Conservation (phyloP, 2,888 invertebrate species). For the Cepaea hortensis region DNA sequence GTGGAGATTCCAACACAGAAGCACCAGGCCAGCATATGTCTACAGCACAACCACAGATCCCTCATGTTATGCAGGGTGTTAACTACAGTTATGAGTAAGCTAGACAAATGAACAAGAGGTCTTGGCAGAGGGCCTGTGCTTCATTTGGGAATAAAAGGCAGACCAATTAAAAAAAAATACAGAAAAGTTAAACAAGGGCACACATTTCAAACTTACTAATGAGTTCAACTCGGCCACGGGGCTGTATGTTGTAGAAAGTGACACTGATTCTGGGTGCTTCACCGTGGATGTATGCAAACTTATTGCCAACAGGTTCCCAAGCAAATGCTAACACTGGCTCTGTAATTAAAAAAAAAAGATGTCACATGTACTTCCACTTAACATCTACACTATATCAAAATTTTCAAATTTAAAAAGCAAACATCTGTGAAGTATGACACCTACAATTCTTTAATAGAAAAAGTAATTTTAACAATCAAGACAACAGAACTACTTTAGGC, state of each 20-base stretch:
- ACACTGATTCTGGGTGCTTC: constrained; percentile 87
- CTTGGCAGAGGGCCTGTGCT: neutral
- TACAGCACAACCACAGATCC: too few species aligned
- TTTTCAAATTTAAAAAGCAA: too few species aligned
- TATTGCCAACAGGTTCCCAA: constrained; percentile 97
- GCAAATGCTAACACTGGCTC: constrained; percentile 86
- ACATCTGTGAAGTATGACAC: too few species aligned
- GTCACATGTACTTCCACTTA: too few species aligned
- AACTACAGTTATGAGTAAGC: too few species aligned
- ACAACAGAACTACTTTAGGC: too few species aligned
- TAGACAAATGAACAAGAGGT: neutral
- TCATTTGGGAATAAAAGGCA: neutral
- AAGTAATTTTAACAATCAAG: too few species aligned
- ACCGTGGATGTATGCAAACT: constrained; percentile 97
- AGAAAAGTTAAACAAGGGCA: neutral
- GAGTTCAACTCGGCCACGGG: constrained; percentile 90
- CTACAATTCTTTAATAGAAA: too few species aligned
- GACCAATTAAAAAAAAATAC: neutral
- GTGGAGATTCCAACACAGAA: neutral
- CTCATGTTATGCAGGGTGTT: too few species aligned
- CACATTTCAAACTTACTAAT: constrained; percentile 83
- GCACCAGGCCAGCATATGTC: neutral
- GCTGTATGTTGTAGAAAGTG: constrained; percentile 93
- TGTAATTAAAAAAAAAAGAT: constrained; percentile 55
- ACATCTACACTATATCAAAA: too few species aligned